phyloP scores from a whole-genome alignment of 2,113 vertebrate genomes.

The Raja brachyura region DNA sequence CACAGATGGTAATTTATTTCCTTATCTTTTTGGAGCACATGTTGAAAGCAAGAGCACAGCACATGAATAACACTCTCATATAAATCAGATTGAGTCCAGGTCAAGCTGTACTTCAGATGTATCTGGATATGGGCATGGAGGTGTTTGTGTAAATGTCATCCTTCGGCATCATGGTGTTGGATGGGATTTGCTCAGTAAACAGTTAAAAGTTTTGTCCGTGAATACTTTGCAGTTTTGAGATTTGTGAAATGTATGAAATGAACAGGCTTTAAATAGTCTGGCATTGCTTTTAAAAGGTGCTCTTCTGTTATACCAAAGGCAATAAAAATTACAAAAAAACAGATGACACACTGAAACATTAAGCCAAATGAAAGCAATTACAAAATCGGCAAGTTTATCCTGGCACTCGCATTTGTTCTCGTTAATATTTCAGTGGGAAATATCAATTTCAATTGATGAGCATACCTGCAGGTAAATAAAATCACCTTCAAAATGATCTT shows the following conservation, averaged over 20 bases:
- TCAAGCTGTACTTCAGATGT: background rate
- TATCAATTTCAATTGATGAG: background rate
- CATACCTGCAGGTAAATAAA: background rate
- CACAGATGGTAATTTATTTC: background rate
- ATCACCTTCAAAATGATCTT: background rate
- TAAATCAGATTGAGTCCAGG: background rate
- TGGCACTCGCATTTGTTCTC: background rate
- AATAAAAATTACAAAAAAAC: conserved; percentile 27
- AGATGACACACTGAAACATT: conserved; percentile 19
- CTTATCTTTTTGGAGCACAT: background rate
- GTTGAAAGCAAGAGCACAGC: background rate
- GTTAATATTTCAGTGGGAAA: conserved; percentile 6
- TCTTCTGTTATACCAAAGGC: background rate
- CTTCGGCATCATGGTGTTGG: background rate
- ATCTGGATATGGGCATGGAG: background rate
- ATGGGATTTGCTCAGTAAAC: conserved; percentile 12
- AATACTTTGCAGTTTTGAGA: background rate
- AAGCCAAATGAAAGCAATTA: background rate
- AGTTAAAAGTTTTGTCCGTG: background rate
- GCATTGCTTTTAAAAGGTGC: conserved; percentile 1
- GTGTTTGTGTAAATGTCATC: background rate
- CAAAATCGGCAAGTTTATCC: conserved; percentile 9
- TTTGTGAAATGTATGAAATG: background rate
- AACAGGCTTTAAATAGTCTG: conserved; percentile 17
- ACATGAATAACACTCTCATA: background rate